Evolutionary conservation across 1,140 invertebrate species (phyloP).

Genomic region (Aphelenchoides avenae): DNA sequence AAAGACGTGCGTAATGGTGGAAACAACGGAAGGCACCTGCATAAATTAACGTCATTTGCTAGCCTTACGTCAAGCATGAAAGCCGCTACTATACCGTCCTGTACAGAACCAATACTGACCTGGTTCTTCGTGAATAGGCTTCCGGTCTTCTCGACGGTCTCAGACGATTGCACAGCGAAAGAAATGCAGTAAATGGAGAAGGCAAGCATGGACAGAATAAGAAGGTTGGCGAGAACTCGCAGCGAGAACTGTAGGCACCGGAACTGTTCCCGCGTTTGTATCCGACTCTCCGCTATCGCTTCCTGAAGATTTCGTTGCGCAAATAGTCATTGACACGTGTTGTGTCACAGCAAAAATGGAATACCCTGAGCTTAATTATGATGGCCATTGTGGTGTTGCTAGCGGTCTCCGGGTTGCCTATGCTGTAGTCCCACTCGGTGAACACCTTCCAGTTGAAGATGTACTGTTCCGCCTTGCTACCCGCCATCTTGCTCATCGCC

Average conservation of each 20-base stretch:
- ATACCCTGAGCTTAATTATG: conserved; percentile 25
- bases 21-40: conserved; percentile 26
- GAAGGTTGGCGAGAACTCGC: conserved; percentile 20
- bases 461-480: conserved; percentile 88
- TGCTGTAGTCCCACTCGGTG: conserved; percentile 90
- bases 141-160: conserved; percentile 51
- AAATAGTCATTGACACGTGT: no score
- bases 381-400: conserved; percentile 33
- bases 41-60: conserved; percentile 5
- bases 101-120: conserved; percentile 22
- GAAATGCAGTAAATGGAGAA: conserved; percentile 57
- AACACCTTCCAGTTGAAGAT: conserved; percentile 93
- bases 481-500: conserved; percentile 79
- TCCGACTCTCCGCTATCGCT: conserved; percentile 30
- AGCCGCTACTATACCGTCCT: neutral
- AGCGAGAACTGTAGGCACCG: conserved; percentile 2
- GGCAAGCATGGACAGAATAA: conserved; percentile 51
- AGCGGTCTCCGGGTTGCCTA: conserved; percentile 56
- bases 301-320: no score
- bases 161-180: conserved; percentile 49
- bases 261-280: conserved; percentile 9
- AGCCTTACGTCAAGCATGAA: no score
- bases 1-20: conserved; percentile 76
- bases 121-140: conserved; percentile 58
- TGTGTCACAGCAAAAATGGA: no score